Evolutionary conservation across 2,113 vertebrate genomes (phyloP), one percentile per base, ranked within the genome.

Genomic region (Gorsachius goisagi): DNA sequence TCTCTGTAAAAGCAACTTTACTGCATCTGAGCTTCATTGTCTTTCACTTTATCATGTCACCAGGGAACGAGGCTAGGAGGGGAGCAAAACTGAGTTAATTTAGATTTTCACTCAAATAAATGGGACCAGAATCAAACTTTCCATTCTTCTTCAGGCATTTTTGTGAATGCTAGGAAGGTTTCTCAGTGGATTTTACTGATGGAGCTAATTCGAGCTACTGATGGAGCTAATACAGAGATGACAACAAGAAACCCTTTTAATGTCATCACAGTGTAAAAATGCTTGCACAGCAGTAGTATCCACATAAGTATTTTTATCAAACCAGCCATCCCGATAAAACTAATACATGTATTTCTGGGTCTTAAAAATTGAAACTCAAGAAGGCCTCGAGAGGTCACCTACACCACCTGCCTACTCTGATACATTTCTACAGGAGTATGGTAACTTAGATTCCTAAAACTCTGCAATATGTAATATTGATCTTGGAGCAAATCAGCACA

Each of bases 91-190:
- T 30, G 32, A 55, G 52, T 52, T 80, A 39, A 78, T 71, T 85
- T 37, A 44, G 47, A 32, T 92, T 92, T 93, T 81, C 16, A 69
- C 11, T 5, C 23, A 45, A 55, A 59, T 41, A 55, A 93, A 69
- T 33, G 19, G 69, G 88, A 80, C 4, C 14, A 79, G 24, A 76
- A 69, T 60, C 14, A 66, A 91, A 52, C 30, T 71, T 83, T 19
- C 28, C 8, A 6, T 73, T 85, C 18, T 66, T 75, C 28, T 85
- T 87, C 45, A 73, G n/a, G 62, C 22, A 58, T 17, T 44, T 92
- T 89, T 52, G 19, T 0, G 0, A 20, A 58, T 2, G 2, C 3
- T n/a, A 39, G 20, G 10, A 60, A 66, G 30, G 7, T 89, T 68
- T 91, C 45, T 53, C 45, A 26, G 44, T 64, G 24, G 35, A 44